A percentile compares a stretch with the other conserved stretches of the same genome.
Conservation (phyloP, 2,113 vertebrate genomes). For the Campylorhamphus procurvoides region DNA sequence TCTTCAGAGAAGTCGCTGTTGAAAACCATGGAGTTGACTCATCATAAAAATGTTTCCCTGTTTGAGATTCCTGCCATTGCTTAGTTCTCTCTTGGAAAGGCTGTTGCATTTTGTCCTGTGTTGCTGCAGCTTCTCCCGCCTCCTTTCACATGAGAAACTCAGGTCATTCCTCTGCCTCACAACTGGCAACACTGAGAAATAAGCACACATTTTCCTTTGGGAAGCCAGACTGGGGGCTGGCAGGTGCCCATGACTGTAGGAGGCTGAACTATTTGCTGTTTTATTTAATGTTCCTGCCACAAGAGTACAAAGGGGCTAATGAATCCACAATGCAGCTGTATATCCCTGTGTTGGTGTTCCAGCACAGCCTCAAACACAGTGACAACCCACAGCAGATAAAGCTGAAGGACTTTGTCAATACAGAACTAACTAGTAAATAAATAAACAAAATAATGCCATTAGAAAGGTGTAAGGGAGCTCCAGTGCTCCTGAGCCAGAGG, state of each 20-base stretch:
- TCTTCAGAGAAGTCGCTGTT: not conserved
- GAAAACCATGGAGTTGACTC: not conserved
- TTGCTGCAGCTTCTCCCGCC: not conserved
- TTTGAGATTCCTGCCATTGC: not conserved
- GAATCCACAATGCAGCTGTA: not conserved
- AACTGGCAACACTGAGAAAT: not conserved
- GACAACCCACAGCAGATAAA: not conserved
- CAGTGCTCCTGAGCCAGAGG: no score
- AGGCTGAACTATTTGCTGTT: not conserved
- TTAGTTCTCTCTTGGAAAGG: not conserved
- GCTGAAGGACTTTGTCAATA: not conserved
- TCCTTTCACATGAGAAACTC: accelerated
- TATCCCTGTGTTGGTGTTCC: not conserved
- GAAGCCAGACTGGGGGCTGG: not conserved
- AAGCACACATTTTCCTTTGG: not conserved
- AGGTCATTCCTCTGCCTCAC: not conserved
- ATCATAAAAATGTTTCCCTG: not conserved
- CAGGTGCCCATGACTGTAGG: not conserved
- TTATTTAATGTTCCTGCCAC: not conserved
- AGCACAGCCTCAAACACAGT: not conserved
- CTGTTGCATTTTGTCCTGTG: not conserved
- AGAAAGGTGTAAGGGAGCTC: not conserved
- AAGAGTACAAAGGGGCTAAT: not conserved
- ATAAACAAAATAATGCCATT: not conserved
- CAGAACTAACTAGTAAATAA: not conserved